These are phyloP conservation scores for Rachycentron canadum DNA, from an alignment of 2,797 vertebrate genomes.

Conservation along the genomic window DNA sequence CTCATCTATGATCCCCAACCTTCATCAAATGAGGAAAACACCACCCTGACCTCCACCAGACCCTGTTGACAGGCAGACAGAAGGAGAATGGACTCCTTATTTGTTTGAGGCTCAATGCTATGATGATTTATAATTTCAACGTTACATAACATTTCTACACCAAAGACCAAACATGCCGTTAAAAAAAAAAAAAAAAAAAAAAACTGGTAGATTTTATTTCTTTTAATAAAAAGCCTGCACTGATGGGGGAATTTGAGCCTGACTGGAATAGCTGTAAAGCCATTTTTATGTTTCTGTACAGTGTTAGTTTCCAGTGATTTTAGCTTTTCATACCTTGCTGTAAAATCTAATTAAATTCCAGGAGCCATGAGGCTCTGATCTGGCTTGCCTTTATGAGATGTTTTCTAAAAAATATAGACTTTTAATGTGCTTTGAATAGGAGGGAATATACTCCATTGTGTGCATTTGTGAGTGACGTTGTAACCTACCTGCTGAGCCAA, in stretches of 20 bases:
- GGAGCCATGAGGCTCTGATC: constrained; percentile 29
- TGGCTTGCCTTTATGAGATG: constrained; percentile 53
- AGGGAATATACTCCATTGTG: not conserved
- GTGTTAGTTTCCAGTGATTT: constrained; percentile 43
- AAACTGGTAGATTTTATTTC: constrained; percentile 42
- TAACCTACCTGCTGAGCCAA: constrained; percentile 94
- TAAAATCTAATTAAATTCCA: constrained; percentile 64
- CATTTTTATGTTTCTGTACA: constrained; percentile 51
- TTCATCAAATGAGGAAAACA: constrained; percentile 60
- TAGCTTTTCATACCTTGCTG: constrained; percentile 46
- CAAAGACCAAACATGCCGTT: constrained; percentile 31
- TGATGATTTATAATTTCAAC: constrained; percentile 51
- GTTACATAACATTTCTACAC: constrained; percentile 67
- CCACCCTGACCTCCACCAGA: constrained; percentile 37
- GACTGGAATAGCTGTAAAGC: constrained; percentile 52
- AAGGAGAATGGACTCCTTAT: constrained; percentile 22
- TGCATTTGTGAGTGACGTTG: constrained; percentile 29
- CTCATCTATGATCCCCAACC: constrained; percentile 51
- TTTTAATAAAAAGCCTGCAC: constrained; percentile 46
- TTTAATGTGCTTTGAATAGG: constrained; percentile 20
- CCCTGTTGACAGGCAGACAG: constrained; percentile 47
- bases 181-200: constrained; percentile 31
- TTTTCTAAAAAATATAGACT: constrained; percentile 48
- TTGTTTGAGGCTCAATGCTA: constrained; percentile 36
- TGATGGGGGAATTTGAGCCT: constrained; percentile 48